Conservation (phyloP, 2,797 vertebrate genomes). For the Cichlasoma orientale region DNA sequence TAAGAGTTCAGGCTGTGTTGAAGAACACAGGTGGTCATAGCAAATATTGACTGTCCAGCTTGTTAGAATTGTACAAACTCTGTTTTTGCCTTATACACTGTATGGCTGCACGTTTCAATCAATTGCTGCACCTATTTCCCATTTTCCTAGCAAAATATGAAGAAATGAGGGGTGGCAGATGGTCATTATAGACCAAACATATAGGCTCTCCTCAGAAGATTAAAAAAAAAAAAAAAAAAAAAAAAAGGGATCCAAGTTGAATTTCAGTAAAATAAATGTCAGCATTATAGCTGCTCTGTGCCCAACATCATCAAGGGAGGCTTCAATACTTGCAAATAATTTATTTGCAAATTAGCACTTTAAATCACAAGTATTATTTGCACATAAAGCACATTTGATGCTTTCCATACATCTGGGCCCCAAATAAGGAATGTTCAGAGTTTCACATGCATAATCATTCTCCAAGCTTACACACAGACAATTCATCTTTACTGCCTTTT, state of each 20-base stretch:
- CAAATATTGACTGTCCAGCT: no score
- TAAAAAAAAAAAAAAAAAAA: not conserved
- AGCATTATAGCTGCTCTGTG: no score
- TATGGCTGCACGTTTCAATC: no score
- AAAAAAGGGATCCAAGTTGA: not conserved
- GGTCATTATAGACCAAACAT: not conserved
- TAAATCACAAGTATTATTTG: not conserved
- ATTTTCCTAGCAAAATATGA: no score
- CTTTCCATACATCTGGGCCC: not conserved
- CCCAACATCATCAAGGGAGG: not conserved
- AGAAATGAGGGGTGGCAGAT: no score
- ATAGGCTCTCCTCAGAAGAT: not conserved
- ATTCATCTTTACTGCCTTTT: not conserved
- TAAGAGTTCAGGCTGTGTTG: no score
- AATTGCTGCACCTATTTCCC: no score
- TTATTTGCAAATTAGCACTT: conserved; percentile 20
- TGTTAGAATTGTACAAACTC: no score
- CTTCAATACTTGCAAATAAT: not conserved
- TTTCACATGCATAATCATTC: not conserved
- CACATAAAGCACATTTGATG: not conserved
- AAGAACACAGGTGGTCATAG: no score
- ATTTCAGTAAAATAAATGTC: not conserved
- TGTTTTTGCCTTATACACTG: no score
- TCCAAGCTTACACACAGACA: not conserved
- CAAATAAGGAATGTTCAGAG: not conserved